Percentiles rank a stretch among this genome's conserved stretches.
phyloP scores from a whole-genome alignment of 1,140 invertebrate genomes.

The Drosophila murphyi region DNA sequence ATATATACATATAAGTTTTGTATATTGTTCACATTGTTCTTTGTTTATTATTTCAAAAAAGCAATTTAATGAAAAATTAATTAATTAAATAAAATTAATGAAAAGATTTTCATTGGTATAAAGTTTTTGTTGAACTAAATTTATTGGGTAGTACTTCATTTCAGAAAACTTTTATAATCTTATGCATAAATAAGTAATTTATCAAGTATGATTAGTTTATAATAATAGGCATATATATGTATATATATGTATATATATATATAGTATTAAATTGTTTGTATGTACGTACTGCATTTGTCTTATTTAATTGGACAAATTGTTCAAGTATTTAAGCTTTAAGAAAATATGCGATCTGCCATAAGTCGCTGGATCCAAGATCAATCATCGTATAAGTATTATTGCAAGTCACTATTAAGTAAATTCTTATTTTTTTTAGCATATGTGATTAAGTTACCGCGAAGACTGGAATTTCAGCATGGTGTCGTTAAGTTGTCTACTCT shows the following conservation, averaged over 20 bases:
- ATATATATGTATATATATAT: conserved; percentile 47
- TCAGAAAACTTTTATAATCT: conserved; percentile 79
- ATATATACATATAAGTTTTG: conserved; percentile 31
- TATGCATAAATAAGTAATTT: conserved; percentile 68
- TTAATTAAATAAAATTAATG: conserved; percentile 73
- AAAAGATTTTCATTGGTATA: conserved; percentile 82
- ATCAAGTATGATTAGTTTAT: conserved; percentile 61
- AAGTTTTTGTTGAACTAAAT: conserved; percentile 85
- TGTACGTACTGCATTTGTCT: conserved; percentile 41
- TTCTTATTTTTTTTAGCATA: background rate
- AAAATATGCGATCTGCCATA: conserved; percentile 49
- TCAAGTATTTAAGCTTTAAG: conserved; percentile 40
- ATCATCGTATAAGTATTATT: conserved; percentile 47
- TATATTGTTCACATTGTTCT: conserved; percentile 13
- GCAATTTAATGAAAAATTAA: conserved; percentile 78
- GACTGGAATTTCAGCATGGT: conserved; percentile 47
- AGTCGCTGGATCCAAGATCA: conserved; percentile 71
- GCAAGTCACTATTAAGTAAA: conserved; percentile 44
- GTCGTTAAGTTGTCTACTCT: conserved; percentile 38
- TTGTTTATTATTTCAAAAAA: conserved; percentile 56
- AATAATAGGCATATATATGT: conserved; percentile 50
- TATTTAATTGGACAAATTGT: conserved; percentile 60
- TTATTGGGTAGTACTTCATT: conserved; percentile 84
- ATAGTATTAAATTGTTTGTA: conserved; percentile 54
- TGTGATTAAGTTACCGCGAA: conserved; percentile 32